Conservation (phyloP, 2,888 invertebrate species). For the Drosophila subquinaria region DNA sequence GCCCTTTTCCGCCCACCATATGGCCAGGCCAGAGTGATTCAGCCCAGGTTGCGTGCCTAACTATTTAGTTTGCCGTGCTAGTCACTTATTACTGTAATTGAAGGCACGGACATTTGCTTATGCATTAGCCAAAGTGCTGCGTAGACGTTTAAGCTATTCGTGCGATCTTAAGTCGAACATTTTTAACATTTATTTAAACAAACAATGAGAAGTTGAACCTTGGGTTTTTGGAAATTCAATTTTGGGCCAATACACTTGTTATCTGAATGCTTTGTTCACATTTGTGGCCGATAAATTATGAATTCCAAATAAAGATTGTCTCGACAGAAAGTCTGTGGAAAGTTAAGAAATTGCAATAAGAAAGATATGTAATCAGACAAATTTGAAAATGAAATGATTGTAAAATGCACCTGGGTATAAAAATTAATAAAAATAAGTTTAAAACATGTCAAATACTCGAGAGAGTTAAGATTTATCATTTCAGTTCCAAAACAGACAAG, state of each 20-base stretch:
- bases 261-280: slow-evolving; percentile 28
- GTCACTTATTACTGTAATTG: slow-evolving; percentile 60
- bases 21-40: slow-evolving; percentile 27
- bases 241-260: slow-evolving; percentile 28
- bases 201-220: slow-evolving; percentile 6
- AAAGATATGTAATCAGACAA: neutral
- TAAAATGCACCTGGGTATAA: too few species aligned
- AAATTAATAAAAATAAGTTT: too few species aligned
- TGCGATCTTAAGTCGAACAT: slow-evolving; percentile 11
- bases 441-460: too few species aligned
- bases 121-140: slow-evolving; percentile 31
- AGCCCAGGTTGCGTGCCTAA: slow-evolving; percentile 59
- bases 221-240: neutral
- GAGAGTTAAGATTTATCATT: neutral
- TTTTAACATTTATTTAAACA: slow-evolving; percentile 1
- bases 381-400: neutral
- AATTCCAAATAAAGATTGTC: slow-evolving; percentile 1
- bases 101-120: slow-evolving; percentile 25
- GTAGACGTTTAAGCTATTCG: slow-evolving; percentile 7
- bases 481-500: too few species aligned
- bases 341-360: neutral
- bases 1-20: slow-evolving; percentile 34
- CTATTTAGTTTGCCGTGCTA: slow-evolving; percentile 23
- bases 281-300: neutral
- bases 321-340: neutral